Evolutionary conservation across 2,797 vertebrate genomes (phyloP).

Genomic region (Anisognathus igniventris): DNA sequence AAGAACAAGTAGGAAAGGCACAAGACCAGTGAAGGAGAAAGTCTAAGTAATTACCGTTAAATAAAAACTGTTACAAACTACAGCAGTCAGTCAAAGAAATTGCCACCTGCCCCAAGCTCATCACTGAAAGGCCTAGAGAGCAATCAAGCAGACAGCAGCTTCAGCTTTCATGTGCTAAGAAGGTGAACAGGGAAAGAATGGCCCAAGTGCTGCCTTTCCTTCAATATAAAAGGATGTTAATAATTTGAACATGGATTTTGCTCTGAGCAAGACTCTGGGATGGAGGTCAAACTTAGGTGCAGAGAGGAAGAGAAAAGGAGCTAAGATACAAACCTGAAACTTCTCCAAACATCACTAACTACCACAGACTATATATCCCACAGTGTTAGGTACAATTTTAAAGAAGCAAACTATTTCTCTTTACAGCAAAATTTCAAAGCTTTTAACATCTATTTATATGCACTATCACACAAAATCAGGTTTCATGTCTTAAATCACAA

Average conservation of each 20-base stretch:
- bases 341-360: background rate
- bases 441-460: background rate
- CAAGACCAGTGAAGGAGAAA: background rate
- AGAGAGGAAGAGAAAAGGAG: background rate
- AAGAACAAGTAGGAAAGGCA: background rate
- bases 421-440: background rate
- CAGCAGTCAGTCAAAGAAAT: background rate
- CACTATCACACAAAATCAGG: background rate
- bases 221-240: background rate
- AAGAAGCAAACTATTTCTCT: background rate
- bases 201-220: background rate
- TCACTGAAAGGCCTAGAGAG: background rate
- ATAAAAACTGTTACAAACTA: background rate
- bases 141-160: background rate
- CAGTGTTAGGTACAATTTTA: background rate
- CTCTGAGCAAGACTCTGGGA: background rate
- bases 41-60: background rate
- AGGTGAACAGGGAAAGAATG: background rate
- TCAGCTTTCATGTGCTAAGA: background rate
- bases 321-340: background rate
- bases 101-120: background rate
- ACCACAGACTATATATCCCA: background rate
- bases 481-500: background rate
- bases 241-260: background rate
- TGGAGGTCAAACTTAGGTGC: background rate